These are phyloP conservation scores for Pocillopora verrucosa DNA, from an alignment of 64 coral and sea anemone species.

Conservation along the genomic window DNA sequence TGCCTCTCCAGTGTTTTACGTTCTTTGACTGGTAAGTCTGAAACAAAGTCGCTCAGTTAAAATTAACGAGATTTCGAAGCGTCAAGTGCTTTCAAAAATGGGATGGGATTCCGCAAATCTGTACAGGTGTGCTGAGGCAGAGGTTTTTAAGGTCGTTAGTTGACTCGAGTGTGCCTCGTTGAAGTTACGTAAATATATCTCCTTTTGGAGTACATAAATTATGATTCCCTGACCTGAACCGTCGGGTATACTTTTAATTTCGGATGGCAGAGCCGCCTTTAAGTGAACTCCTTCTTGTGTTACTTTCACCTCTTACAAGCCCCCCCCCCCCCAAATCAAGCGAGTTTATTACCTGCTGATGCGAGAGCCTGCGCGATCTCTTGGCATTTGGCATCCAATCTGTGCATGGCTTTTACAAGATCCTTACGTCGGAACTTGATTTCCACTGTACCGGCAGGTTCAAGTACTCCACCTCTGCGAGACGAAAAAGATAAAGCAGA, in stretches of 20 bases:
- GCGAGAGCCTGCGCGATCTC: conserved; percentile 64
- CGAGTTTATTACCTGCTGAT: conserved; percentile 57
- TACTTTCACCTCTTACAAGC: too few relatives aligned
- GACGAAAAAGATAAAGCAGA: not conserved
- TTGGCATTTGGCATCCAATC: conserved; percentile 81
- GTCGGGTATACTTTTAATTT: too few relatives aligned
- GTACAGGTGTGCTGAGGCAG: too few relatives aligned
- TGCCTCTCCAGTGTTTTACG: conserved; percentile 81
- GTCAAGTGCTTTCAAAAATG: not conserved
- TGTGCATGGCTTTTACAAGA: conserved; percentile 92
- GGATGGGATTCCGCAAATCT: too few relatives aligned
- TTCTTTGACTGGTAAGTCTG: conserved; percentile 83
- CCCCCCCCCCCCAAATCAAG: too few relatives aligned
- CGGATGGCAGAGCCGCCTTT: too few relatives aligned
- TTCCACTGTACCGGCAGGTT: conserved; percentile 94
- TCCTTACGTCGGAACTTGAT: conserved; percentile 99
- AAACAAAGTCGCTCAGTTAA: not conserved
- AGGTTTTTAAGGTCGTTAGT: too few relatives aligned
- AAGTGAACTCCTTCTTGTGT: too few relatives aligned
- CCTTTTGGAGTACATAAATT: too few relatives aligned
- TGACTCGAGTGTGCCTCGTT: too few relatives aligned
- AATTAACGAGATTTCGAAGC: not conserved
- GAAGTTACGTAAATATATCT: too few relatives aligned
- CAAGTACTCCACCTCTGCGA: conserved; percentile 82
- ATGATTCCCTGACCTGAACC: too few relatives aligned